A percentile compares a stretch with the other conserved stretches of the same genome.
phyloP scores from a whole-genome alignment of 30 jellyfish, hydroid and myxozoan species.

The Catostylus mosaicus region DNA sequence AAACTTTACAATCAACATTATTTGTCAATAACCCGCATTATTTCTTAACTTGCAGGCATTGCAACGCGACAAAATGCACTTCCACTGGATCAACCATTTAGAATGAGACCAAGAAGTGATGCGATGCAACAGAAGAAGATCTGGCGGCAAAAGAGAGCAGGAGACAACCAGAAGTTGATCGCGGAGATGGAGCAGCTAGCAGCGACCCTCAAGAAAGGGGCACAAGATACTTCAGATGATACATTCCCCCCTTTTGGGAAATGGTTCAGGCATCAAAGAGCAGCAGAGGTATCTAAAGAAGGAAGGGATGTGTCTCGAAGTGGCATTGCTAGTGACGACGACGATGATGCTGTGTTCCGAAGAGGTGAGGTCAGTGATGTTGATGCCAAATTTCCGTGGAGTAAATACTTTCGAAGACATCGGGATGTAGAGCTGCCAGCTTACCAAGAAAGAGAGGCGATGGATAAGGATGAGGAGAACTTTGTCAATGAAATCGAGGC shows the following conservation, averaged over 20 bases:
- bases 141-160: background rate
- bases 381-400: background rate
- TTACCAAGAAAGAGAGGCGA: background rate
- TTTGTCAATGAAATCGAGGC: conserved; percentile 32
- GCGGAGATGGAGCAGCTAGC: conserved; percentile 1
- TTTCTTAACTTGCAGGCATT: background rate
- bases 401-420: background rate
- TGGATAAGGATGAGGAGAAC: background rate
- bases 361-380: background rate
- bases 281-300: background rate
- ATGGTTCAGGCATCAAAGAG: background rate
- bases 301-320: background rate
- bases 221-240: background rate
- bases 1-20: too few species aligned
- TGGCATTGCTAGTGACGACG: background rate
- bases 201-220: background rate
- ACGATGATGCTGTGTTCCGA: background rate
- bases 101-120: background rate
- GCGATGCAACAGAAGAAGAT: background rate
- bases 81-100: background rate
- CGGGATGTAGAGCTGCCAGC: too few species aligned
- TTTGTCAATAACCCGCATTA: too few species aligned
- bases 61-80: background rate
- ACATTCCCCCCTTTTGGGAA: background rate
- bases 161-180: background rate